Evolutionary conservation across 2,797 vertebrate genomes (phyloP), one percentile per base, ranked within the genome.

Genomic region (Chloroceryle amazona): DNA sequence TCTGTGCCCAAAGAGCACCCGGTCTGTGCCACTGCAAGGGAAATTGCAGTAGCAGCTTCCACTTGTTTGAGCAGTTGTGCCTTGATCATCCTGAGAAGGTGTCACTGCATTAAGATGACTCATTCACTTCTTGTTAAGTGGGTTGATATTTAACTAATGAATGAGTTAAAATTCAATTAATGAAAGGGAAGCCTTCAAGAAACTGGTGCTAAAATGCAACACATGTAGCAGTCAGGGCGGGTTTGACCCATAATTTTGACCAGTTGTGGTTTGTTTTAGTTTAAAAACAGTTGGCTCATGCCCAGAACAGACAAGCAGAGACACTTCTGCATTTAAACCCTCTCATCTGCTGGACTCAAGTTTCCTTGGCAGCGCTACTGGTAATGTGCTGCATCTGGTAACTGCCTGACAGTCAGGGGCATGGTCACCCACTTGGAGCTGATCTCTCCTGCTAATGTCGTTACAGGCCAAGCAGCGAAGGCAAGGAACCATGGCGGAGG

Each of bases 401-500:
- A 4, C 41, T 49, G 62, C 23, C 46, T 60, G 62, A 11, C 2
- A 2, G 68, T 51, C 61, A 80, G 47, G 49, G 68, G 6, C 72
- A 66, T 15, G 0, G 21, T n/a, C 20, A 6, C 33, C 51, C 15
- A 1, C 19, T 37, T 3, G 89, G 65, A 58, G 65, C 84, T 96
- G 55, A 93, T 62, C 28, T 96, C 79, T 95, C 81, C 74, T 91
- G 68, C 80, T 91, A 26, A 49, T 97, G 65, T 96, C 58, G 3
- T 97, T 96, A 28, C 97, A 98, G 98, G 96, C 90, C 78, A 75
- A 73, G 57, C 7, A 29, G 67, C 85, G 95, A 93, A 89, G 86
- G 73, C 80, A 44, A 95, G 93, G 76, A 97, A 96, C 92, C 97
- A 99, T 99, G 99, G 99, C 99, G 42, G 99, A 99, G 95, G 98